Conservation (phyloP, 1,140 invertebrate species). For the Aphaenogaster rudis region DNA sequence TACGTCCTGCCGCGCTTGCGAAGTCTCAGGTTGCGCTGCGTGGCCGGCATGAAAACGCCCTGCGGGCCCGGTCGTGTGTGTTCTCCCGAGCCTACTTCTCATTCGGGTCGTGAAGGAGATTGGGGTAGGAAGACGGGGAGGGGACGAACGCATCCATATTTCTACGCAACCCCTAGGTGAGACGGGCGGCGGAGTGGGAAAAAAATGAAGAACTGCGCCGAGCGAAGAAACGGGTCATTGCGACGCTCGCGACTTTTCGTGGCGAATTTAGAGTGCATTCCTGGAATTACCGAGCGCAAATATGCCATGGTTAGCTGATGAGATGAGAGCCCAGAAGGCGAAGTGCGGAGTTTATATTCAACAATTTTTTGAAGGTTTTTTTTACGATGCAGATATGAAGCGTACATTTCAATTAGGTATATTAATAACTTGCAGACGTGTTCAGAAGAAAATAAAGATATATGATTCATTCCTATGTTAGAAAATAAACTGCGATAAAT, state of each 20-base stretch:
- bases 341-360: neutral
- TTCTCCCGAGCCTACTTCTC: slow-evolving; percentile 65
- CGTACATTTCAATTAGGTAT: neutral
- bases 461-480: neutral
- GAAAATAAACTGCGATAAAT: neutral
- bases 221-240: slow-evolving; percentile 38
- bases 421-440: neutral
- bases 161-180: slow-evolving; percentile 24
- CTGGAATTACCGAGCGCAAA: slow-evolving; percentile 28
- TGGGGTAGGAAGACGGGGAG: neutral
- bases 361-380: neutral
- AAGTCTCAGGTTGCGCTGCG: slow-evolving; percentile 44
- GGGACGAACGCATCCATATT: slow-evolving; percentile 65
- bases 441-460: neutral
- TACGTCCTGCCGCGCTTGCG: slow-evolving; percentile 50
- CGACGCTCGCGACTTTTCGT: slow-evolving; percentile 30
- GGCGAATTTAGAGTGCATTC: slow-evolving; percentile 31
- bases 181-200: neutral
- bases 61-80: slow-evolving; percentile 26
- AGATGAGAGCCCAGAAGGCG: neutral
- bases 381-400: neutral
- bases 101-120: slow-evolving; percentile 40
- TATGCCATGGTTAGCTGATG: neutral
- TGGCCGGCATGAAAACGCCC: slow-evolving; percentile 70
- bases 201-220: neutral